Conservation (phyloP, 2,797 vertebrate species). For the Chelonia mydas region DNA sequence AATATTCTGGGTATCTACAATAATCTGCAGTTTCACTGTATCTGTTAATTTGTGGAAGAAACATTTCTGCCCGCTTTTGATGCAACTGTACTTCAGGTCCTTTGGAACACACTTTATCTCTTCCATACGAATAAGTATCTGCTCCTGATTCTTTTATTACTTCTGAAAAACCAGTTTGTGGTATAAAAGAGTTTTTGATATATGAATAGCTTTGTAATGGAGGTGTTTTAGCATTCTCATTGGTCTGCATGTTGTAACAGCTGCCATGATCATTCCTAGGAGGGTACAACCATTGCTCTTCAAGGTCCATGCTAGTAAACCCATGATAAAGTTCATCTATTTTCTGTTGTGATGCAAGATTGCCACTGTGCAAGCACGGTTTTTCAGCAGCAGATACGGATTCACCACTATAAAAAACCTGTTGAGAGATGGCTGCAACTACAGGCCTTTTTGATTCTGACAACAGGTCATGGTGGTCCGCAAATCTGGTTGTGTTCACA, state of each 20-base stretch:
- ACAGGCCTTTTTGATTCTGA: conserved; percentile 83
- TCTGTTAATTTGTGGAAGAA: conserved; percentile 78
- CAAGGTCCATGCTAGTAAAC: conserved; percentile 77
- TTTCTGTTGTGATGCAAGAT: conserved; percentile 79
- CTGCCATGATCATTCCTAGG: conserved; percentile 79
- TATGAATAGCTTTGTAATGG: conserved; percentile 82
- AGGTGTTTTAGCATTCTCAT: conserved; percentile 79
- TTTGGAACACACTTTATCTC: conserved; percentile 78
- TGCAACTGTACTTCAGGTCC: conserved; percentile 76
- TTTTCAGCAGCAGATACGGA: conserved; percentile 76
- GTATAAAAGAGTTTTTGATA: conserved; percentile 75
- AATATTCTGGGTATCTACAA: conserved; percentile 79
- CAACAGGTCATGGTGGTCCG: conserved; percentile 83
- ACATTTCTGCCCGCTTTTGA: conserved; percentile 75
- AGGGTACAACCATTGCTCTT: conserved; percentile 83
- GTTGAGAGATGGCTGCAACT: conserved; percentile 77
- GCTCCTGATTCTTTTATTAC: conserved; percentile 77
- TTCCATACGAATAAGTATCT: conserved; percentile 76
- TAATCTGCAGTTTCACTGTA: conserved; percentile 76
- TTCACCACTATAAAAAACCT: conserved; percentile 78
- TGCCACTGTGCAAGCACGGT: conserved; percentile 71
- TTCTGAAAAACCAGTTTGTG: conserved; percentile 78
- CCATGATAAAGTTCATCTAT: conserved; percentile 80
- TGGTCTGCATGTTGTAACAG: conserved; percentile 69
- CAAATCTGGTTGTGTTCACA: conserved; percentile 78